Percentiles rank a stretch among this genome's conserved stretches.
phyloP scores from a whole-genome alignment of 1,140 invertebrate species.

The Cydia amplana region DNA sequence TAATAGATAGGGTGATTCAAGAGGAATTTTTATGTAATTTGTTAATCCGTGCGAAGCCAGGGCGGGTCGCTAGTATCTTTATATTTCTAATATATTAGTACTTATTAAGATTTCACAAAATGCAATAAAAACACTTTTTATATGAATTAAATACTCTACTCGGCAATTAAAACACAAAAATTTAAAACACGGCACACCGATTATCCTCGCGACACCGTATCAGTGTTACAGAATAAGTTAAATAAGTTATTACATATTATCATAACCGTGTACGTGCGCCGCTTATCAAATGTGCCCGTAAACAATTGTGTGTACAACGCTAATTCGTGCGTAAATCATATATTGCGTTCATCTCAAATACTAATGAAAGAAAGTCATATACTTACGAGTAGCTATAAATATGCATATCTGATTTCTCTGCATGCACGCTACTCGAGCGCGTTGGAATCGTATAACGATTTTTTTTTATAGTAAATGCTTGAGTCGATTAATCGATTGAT shows the following conservation, averaged over 20 bases:
- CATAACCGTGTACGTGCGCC: too few relatives aligned
- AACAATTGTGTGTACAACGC: conserved; percentile 8
- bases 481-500: neutral
- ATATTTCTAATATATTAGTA: too few relatives aligned
- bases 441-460: conserved; percentile 9
- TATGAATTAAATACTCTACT: too few relatives aligned
- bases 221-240: too few relatives aligned
- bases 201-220: neutral
- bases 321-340: conserved; percentile 5
- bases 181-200: neutral
- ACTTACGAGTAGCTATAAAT: conserved; percentile 25
- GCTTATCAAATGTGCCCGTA: neutral
- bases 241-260: too few relatives aligned
- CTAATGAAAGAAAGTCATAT: conserved; percentile 17
- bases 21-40: too few relatives aligned
- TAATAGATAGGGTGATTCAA: too few relatives aligned
- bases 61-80: too few relatives aligned
- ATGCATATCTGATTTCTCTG: conserved; percentile 28
- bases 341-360: conserved; percentile 17
- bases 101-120: too few relatives aligned
- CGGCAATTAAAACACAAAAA: neutral
- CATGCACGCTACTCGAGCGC: neutral
- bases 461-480: conserved; percentile 23
- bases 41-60: too few relatives aligned
- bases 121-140: too few relatives aligned